These are phyloP conservation scores for Cherax quadricarinatus DNA, from an alignment of 1,140 invertebrate species.

Conservation along the genomic window DNA sequence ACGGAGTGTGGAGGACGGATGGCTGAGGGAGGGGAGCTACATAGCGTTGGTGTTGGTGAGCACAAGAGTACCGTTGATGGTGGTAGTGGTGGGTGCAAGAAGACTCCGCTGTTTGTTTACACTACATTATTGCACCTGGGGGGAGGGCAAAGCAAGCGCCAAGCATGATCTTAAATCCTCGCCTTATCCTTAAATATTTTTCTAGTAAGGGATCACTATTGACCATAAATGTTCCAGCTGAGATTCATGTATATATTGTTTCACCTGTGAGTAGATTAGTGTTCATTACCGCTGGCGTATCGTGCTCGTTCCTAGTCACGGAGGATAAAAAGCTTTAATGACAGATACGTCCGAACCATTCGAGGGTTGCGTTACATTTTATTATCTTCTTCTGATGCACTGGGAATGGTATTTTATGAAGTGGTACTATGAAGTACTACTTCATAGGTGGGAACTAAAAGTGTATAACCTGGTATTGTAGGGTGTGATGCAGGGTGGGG, in stretches of 20 bases:
- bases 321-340: not conserved
- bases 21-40: no score
- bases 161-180: conserved; percentile 33
- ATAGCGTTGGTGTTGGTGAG: not conserved
- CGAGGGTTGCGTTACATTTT: conserved; percentile 19
- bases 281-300: not conserved
- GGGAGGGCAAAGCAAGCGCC: conserved; percentile 27
- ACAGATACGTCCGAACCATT: conserved; percentile 12
- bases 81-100: conserved; percentile 23
- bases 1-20: no score
- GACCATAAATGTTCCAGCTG: not conserved
- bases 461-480: no score
- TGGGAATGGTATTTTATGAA: no score
- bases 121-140: conserved; percentile 38
- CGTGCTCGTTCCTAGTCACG: not conserved
- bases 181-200: conserved; percentile 25
- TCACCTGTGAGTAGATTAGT: not conserved
- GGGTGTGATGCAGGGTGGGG: no score
- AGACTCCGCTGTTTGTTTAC: conserved; percentile 29
- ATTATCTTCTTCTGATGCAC: not conserved
- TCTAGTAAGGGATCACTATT: not conserved
- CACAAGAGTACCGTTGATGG: conserved; percentile 27
- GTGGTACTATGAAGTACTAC: no score
- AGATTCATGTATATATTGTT: not conserved
- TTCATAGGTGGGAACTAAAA: no score